phyloP scores from a whole-genome alignment of 1,140 invertebrate genomes.

The Trinorchestia longiramus region DNA sequence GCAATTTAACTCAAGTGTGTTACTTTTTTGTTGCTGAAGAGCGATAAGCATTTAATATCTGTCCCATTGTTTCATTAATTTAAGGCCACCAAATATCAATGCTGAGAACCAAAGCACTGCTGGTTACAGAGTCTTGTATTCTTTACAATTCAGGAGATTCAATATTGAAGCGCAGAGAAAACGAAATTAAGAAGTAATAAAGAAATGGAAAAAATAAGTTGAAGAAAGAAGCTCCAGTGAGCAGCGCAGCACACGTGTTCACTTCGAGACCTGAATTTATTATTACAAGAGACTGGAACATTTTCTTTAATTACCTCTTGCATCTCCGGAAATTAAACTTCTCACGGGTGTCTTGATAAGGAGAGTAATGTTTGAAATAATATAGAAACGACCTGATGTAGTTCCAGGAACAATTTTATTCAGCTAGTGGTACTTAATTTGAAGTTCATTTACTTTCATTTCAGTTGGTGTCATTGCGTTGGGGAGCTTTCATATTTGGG shows the following conservation, averaged over 20 bases:
- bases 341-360: not conserved
- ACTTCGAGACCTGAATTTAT: not conserved
- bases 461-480: not conserved
- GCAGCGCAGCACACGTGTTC: not conserved
- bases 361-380: not conserved
- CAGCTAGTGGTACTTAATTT: not conserved
- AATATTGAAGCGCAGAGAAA: too few species aligned
- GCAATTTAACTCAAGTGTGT: too few species aligned
- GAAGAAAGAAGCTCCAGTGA: not conserved
- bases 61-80: too few species aligned
- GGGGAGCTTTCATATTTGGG: not conserved
- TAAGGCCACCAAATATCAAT: too few species aligned
- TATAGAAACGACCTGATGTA: not conserved
- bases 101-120: too few species aligned
- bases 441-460: not conserved
- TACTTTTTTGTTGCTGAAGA: too few species aligned
- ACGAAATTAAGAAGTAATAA: not conserved
- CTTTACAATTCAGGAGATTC: too few species aligned
- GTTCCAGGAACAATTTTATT: not conserved
- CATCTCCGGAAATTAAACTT: constrained; percentile 1
- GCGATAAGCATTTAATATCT: too few species aligned
- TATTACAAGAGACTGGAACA: not conserved
- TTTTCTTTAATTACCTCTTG: not conserved
- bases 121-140: too few species aligned
- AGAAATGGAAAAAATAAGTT: not conserved